These are phyloP conservation scores for Argynnis bischoffii DNA, from an alignment of 2,888 invertebrate species.

Conservation along the genomic window DNA sequence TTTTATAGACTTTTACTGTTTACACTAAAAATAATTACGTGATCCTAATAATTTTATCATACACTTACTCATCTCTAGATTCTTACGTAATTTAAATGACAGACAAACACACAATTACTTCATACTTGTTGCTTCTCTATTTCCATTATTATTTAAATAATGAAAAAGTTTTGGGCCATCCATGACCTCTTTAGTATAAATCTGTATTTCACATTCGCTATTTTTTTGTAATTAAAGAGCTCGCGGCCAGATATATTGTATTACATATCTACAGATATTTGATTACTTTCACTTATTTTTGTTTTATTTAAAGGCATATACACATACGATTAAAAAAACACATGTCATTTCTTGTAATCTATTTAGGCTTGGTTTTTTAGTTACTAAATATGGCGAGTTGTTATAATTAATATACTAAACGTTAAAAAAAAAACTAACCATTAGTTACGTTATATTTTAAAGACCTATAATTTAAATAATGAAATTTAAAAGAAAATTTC, in stretches of 20 bases:
- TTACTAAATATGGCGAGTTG: no score
- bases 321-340: no score
- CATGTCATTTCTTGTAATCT: no score
- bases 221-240: constrained; percentile 28
- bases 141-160: constrained; percentile 55
- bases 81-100: constrained; percentile 11
- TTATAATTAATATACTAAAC: no score
- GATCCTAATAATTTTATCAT: no score
- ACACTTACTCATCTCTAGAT: not conserved
- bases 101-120: constrained; percentile 12
- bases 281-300: not conserved
- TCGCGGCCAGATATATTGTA: not conserved
- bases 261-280: not conserved
- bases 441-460: no score
- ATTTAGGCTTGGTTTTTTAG: no score
- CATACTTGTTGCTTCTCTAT: constrained; percentile 42
- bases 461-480: no score
- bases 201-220: constrained; percentile 21
- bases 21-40: not conserved
- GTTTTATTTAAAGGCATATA: not conserved
- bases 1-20: no score
- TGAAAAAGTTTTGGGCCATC: constrained; percentile 53
- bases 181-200: constrained; percentile 53
- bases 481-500: no score
- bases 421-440: no score